Percentiles rank a stretch among this genome's conserved stretches.
phyloP scores from a whole-genome alignment of 2,888 invertebrate genomes.

The Nomada goodeniana region DNA sequence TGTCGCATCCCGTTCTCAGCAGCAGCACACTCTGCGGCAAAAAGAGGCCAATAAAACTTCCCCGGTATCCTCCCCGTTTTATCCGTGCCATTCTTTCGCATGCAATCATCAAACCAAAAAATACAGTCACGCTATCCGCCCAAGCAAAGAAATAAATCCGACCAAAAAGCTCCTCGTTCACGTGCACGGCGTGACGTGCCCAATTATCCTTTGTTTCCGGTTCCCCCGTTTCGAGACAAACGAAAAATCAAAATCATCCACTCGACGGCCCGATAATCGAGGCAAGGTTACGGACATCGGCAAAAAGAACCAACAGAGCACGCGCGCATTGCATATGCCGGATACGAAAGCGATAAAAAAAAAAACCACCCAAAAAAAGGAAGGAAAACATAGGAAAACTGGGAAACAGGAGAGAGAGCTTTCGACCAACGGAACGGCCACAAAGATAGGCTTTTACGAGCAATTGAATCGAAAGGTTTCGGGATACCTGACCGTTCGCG shows the following conservation, averaged over 20 bases:
- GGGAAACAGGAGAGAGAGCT: neutral
- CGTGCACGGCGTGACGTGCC: neutral
- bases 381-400: neutral
- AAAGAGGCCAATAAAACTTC: constrained; percentile 49
- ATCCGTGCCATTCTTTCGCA: constrained; percentile 24
- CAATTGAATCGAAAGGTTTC: constrained; percentile 41
- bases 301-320: neutral
- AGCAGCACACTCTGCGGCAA: constrained; percentile 35
- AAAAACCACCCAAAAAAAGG: neutral
- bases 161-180: neutral
- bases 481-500: constrained; percentile 24
- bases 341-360: neutral
- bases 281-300: neutral
- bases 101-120: constrained; percentile 9
- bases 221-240: neutral
- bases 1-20: constrained; percentile 40
- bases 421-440: neutral
- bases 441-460: constrained; percentile 21
- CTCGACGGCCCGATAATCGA: neutral
- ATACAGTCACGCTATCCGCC: neutral
- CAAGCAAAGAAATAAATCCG: neutral
- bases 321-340: neutral
- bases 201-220: neutral
- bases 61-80: constrained; percentile 20
- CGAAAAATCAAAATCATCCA: neutral